Conservation (phyloP, 1,140 invertebrate species). For the Zaprionus camerounensis region DNA sequence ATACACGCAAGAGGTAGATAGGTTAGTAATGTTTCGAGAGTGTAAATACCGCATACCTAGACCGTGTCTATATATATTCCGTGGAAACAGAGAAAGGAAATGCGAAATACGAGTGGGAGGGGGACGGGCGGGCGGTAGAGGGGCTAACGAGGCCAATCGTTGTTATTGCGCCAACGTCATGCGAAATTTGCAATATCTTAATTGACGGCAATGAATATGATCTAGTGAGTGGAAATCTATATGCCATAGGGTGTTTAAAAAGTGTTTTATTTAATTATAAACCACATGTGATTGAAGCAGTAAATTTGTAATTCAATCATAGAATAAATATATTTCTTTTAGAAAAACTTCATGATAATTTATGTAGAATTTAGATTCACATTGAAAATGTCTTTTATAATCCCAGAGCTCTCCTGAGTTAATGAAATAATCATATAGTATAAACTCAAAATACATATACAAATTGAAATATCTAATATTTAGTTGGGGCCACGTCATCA, state of each 20-base stretch:
- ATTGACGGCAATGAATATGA: slow-evolving; percentile 40
- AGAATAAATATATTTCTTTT: not conserved
- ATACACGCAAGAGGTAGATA: not conserved
- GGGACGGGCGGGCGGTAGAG: not conserved
- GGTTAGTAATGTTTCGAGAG: slow-evolving; percentile 7
- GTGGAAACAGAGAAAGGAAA: slow-evolving; percentile 14
- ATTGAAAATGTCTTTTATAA: not conserved
- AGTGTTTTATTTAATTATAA: slow-evolving; percentile 28
- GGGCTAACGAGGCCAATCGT: slow-evolving; percentile 3
- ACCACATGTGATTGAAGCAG: slow-evolving; percentile 16
- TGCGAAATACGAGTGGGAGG: not conserved
- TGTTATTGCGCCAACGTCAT: slow-evolving; percentile 24
- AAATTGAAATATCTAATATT: not conserved
- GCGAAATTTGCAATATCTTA: slow-evolving; percentile 39
- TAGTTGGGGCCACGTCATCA: not conserved
- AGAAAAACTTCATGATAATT: not conserved
- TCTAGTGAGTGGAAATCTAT: slow-evolving; percentile 22
- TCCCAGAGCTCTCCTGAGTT: not conserved
- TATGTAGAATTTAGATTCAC: not conserved
- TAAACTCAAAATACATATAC: not conserved
- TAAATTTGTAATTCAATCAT: slow-evolving; percentile 13
- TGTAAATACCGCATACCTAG: not conserved
- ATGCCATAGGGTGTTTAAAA: slow-evolving; percentile 23
- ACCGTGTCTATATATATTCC: slow-evolving; percentile 1
- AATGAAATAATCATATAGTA: not conserved